These are phyloP conservation scores for Physeter macrocephalus DNA, from an alignment of 2,113 vertebrate species.

Conservation along the genomic window DNA sequence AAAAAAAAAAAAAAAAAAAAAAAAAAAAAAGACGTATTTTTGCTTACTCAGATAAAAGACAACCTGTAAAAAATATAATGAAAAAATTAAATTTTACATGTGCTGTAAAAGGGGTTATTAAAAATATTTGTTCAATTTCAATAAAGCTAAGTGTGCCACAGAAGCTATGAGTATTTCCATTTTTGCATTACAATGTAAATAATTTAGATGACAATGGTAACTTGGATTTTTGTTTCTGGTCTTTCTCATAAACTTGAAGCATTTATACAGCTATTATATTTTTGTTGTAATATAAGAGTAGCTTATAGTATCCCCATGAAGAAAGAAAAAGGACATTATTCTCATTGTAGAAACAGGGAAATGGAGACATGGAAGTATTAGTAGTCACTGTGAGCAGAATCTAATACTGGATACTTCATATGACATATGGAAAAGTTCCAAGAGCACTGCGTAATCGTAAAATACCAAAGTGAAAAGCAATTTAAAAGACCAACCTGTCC, in stretches of 20 bases:
- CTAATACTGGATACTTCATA: background rate
- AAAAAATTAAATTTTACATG: conserved; percentile 83
- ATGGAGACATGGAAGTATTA: background rate
- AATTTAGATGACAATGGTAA: background rate
- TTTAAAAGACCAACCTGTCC: background rate
- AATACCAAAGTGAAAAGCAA: conserved; percentile 20
- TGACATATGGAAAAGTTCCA: background rate
- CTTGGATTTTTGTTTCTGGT: background rate
- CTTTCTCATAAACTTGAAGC: background rate
- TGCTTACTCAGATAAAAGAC: conserved; percentile 81
- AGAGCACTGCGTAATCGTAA: background rate
- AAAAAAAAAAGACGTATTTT: conserved; percentile 82
- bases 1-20: too few species aligned
- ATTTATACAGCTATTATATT: conserved; percentile 2
- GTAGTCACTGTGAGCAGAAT: background rate
- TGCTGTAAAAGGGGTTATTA: conserved; percentile 85
- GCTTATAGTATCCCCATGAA: background rate
- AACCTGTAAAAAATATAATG: conserved; percentile 79
- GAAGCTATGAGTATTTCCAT: conserved; percentile 60
- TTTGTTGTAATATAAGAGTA: background rate
- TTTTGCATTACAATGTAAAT: background rate
- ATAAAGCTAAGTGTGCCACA: conserved; percentile 91
- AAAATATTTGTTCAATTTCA: conserved; percentile 88
- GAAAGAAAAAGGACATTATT: background rate
- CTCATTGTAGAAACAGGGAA: conserved; percentile 22